phyloP scores from a whole-genome alignment of 2,888 invertebrate genomes.

The Drosophila limbata region DNA sequence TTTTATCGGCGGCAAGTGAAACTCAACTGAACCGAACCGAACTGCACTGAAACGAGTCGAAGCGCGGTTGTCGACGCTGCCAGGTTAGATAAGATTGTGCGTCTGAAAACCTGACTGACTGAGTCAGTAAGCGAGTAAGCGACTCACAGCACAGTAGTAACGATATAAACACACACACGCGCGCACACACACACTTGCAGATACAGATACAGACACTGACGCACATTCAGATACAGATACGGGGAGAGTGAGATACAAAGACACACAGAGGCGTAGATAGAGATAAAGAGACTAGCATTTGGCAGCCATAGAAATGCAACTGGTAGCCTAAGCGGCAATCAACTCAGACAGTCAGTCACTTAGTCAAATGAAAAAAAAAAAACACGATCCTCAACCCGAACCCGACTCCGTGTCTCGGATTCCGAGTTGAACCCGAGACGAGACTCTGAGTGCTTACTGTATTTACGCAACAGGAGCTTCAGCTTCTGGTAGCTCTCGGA shows the following conservation, averaged over 20 bases:
- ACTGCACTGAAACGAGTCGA: conserved; percentile 46
- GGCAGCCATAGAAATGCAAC: conserved; percentile 60
- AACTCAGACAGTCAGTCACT: conserved; percentile 48
- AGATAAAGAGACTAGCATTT: conserved; percentile 38
- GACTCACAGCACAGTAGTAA: conserved; percentile 72
- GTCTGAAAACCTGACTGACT: conserved; percentile 77
- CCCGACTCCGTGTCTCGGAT: conserved; percentile 9
- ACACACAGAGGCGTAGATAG: conserved; percentile 9
- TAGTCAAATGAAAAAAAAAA: conserved; percentile 11
- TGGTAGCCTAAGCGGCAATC: conserved; percentile 60
- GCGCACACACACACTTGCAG: conserved; percentile 15
- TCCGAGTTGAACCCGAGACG: conserved; percentile 38
- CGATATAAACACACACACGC: conserved; percentile 63
- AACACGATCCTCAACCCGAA: conserved; percentile 3
- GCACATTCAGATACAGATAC: conserved; percentile 23
- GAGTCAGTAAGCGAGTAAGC: conserved; percentile 61
- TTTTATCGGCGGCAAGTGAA: conserved; percentile 74
- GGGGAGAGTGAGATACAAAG: conserved; percentile 18
- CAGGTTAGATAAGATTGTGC: conserved; percentile 80
- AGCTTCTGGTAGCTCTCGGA: conserved; percentile 57
- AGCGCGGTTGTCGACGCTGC: conserved; percentile 62
- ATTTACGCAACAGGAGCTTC: conserved; percentile 78
- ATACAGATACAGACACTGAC: conserved; percentile 24
- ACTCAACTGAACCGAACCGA: conserved; percentile 59
- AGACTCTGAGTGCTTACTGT: conserved; percentile 69